Conservation (phyloP, 2,797 vertebrate species). For the Protonibea diacanthus region DNA sequence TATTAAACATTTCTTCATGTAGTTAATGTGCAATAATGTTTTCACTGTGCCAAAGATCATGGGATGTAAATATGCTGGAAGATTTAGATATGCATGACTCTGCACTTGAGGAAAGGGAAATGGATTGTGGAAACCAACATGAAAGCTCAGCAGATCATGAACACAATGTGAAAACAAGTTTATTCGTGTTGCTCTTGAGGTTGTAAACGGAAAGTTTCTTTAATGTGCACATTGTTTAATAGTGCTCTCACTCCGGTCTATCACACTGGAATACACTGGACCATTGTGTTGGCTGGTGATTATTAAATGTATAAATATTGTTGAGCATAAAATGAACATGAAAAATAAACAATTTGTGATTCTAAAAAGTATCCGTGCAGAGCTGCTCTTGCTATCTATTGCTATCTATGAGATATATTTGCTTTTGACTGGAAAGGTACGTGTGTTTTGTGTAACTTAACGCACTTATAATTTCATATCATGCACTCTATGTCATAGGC, state of each 20-base stretch:
- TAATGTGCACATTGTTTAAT: slow-evolving; percentile 17
- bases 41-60: slow-evolving; percentile 26
- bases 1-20: background rate
- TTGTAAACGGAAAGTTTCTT: slow-evolving; percentile 12
- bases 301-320: slow-evolving; percentile 32
- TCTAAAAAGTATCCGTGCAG: background rate
- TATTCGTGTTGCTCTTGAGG: background rate
- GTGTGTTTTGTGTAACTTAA: background rate
- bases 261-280: slow-evolving; percentile 9
- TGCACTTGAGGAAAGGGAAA: slow-evolving; percentile 32
- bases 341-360: slow-evolving; percentile 23
- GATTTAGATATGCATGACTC: slow-evolving; percentile 7
- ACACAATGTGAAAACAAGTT: slow-evolving; percentile 8
- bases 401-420: background rate
- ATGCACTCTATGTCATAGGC: background rate
- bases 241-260: background rate
- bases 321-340: slow-evolving; percentile 1
- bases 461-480: background rate
- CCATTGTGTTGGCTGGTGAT: background rate
- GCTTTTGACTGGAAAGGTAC: background rate
- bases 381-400: background rate
- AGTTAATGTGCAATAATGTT: slow-evolving; percentile 17
- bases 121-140: background rate
- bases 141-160: slow-evolving; percentile 8
- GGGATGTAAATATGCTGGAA: background rate